Evolutionary conservation across 2,888 invertebrate genomes (phyloP).

Genomic region (Cryptus viduatorius): DNA sequence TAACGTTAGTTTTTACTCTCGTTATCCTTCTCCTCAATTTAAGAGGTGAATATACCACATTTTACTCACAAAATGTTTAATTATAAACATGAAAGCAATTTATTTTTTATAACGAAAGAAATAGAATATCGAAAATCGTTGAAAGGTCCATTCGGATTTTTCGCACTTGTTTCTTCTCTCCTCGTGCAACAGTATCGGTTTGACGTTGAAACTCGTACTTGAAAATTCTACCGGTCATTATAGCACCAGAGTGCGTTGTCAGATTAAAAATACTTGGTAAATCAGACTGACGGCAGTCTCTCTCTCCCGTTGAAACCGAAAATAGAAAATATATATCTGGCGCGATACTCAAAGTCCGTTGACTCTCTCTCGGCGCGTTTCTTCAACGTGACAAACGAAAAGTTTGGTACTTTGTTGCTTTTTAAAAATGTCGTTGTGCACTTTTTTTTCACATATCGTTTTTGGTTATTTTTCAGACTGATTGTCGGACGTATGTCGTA

Average conservation of each 20-base stretch:
- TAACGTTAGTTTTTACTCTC: slow-evolving; percentile 70
- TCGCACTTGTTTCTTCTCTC: background rate
- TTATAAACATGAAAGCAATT: no score
- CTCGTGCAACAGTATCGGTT: background rate
- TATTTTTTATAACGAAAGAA: no score
- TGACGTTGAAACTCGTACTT: background rate
- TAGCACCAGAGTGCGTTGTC: slow-evolving; percentile 4
- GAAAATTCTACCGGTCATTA: background rate
- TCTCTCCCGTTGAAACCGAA: slow-evolving; percentile 8
- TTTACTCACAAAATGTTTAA: background rate
- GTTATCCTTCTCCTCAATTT: slow-evolving; percentile 74
- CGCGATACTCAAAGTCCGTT: slow-evolving; percentile 29
- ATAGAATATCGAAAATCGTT: background rate
- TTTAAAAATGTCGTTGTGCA: background rate
- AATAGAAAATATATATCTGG: slow-evolving; percentile 41
- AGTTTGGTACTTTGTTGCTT: background rate
- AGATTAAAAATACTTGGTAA: slow-evolving; percentile 53
- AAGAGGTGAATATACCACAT: slow-evolving; percentile 72
- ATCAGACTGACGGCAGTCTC: slow-evolving; percentile 1
- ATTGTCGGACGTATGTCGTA: slow-evolving; percentile 63
- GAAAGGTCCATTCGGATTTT: background rate
- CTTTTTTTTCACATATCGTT: background rate
- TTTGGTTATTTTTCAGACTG: slow-evolving; percentile 70
- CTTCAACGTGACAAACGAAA: slow-evolving; percentile 25
- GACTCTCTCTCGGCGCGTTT: slow-evolving; percentile 18